phyloP scores from a whole-genome alignment of 2,888 invertebrate species.

The Venustoraphidia nigricollis region DNA sequence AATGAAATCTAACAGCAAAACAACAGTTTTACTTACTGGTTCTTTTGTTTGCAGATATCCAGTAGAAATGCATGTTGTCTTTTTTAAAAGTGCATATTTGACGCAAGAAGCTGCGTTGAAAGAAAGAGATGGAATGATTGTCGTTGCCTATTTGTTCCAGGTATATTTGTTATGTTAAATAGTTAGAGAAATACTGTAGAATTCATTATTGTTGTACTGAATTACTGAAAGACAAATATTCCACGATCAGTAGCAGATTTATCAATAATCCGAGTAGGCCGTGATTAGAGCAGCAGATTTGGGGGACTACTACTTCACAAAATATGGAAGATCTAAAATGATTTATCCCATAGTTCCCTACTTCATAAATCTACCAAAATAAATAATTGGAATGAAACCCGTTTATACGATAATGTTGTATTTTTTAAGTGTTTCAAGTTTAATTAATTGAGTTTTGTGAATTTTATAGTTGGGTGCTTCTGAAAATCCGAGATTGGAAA shows the following conservation, averaged over 20 bases:
- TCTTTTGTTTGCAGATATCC: conserved; percentile 27
- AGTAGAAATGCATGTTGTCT: conserved; percentile 46
- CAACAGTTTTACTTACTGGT: not conserved
- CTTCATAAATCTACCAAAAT: too few relatives aligned
- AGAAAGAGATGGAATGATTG: conserved; percentile 36
- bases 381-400: too few relatives aligned
- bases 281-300: too few relatives aligned
- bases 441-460: not conserved
- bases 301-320: too few relatives aligned
- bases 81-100: conserved; percentile 41
- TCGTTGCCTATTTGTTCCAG: conserved; percentile 41
- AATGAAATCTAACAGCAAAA: too few relatives aligned
- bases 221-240: too few relatives aligned
- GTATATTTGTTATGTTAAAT: conserved; percentile 8
- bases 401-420: too few relatives aligned
- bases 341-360: too few relatives aligned
- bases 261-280: too few relatives aligned
- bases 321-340: too few relatives aligned
- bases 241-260: too few relatives aligned
- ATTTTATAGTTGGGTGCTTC: conserved; percentile 32
- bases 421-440: not conserved
- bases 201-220: not conserved
- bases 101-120: conserved; percentile 43
- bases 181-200: not conserved
- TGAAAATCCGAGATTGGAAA: conserved; percentile 27